phyloP scores from a whole-genome alignment of 2,888 invertebrate genomes.

The Noctua fimbriata region DNA sequence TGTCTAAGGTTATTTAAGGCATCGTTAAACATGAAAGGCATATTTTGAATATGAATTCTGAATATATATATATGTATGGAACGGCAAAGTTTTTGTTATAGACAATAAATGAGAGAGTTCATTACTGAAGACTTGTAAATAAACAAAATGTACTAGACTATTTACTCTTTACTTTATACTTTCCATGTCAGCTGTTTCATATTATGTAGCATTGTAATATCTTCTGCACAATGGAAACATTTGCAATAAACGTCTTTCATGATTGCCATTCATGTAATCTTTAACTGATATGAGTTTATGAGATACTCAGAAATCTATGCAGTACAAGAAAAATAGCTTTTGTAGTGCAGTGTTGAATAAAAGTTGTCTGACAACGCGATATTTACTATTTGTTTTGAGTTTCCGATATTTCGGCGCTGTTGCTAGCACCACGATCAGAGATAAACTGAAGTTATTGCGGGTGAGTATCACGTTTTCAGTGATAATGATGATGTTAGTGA shows the following conservation, averaged over 20 bases:
- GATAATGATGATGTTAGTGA: too few relatives aligned
- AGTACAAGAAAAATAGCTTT: background rate
- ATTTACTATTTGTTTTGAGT: too few relatives aligned
- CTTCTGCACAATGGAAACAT: background rate
- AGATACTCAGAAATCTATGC: background rate
- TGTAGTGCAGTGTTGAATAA: background rate
- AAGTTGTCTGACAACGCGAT: too few relatives aligned
- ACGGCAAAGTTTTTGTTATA: constrained; percentile 40
- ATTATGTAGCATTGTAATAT: background rate
- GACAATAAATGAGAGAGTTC: background rate
- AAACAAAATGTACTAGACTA: background rate
- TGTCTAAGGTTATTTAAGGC: constrained; percentile 78
- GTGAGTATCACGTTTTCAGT: too few relatives aligned
- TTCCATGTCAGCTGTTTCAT: constrained; percentile 13
- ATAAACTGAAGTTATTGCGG: too few relatives aligned
- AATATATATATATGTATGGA: constrained; percentile 44
- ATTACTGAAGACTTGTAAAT: background rate
- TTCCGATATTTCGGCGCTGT: too few relatives aligned
- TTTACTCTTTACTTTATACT: constrained; percentile 1
- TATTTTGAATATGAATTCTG: constrained; percentile 69
- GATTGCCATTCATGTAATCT: background rate
- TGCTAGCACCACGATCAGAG: too few relatives aligned
- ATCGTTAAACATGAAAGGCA: constrained; percentile 78
- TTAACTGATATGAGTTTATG: background rate
- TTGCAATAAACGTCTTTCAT: background rate